Base-by-base conservation (phyloP, 1,140 invertebrate genomes). In the Mycetomoellerius zeteki region DNA sequence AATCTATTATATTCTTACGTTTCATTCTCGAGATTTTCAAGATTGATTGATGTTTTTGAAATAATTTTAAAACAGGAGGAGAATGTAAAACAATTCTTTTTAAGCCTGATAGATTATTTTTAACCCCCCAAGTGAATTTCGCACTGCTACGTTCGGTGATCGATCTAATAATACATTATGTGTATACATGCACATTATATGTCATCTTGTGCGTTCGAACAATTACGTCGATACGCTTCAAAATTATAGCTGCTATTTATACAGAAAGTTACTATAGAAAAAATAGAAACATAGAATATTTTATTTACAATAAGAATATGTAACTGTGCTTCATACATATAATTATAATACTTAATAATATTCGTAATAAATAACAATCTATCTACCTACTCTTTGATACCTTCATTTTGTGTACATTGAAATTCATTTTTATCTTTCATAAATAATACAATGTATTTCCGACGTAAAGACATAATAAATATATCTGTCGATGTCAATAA, bases 121-220 rank as follows among this genome's bases (percentile, higher is more conserved):
- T 69, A 54, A 27, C 4, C 16, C 24, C 16, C 24, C 47, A 4
- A 50, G 4, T 21, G 21, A 77, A 77, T 43, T 27, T 27, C 16
- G n/a, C n/a, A 33, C 14, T 16, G 14, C 60, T 47, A n/a, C 12
- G 43, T 80, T 12, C 16, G 8, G 14, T 67, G 30, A 12, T 33
- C 43, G 19, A 67, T 47, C 60, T 80, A 67, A 78, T 80, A 67
- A 80, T 67, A 78, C 0, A 50, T 12, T 76, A 76, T 7, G 21
- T 64, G 19, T 47, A n/a, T 77, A 60, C 16, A 19, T 12, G 19
- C 21, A 77, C 43, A 30, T 78, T 47, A 14, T 47, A 64, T n/a
- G 47, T 80, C 30, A 69, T 24, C 16, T 4, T n/a, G 52, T 54
- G 19, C 37, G 6, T 19, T 30, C 3, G 47, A 8, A 7, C 47